These are phyloP conservation scores for Xestoiulus laeticollis DNA, from an alignment of 2,888 invertebrate species.

Conservation along the genomic window DNA sequence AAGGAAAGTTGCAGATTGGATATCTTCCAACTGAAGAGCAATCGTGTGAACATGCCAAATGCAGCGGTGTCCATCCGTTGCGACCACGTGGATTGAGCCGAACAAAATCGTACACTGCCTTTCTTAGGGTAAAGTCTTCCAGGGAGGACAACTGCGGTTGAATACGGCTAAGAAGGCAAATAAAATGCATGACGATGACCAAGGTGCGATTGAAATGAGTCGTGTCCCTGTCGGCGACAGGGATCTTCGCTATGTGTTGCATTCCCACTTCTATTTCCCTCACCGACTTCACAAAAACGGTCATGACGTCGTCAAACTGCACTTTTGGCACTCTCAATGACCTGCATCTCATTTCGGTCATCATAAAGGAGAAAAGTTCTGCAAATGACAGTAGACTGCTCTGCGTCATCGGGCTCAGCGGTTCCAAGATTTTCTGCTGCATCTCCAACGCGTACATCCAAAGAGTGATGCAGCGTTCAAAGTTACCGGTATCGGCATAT, in stretches of 20 bases:
- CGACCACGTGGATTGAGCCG: constrained; percentile 71
- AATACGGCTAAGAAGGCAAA: constrained; percentile 76
- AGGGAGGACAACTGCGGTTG: constrained; percentile 62
- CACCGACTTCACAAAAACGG: constrained; percentile 83
- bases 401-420: constrained; percentile 93
- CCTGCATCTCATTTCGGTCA: constrained; percentile 72
- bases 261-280: constrained; percentile 64
- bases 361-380: constrained; percentile 93
- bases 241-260: constrained; percentile 60
- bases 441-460: constrained; percentile 98
- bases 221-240: constrained; percentile 76
- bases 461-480: constrained; percentile 85
- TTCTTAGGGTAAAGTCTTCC: constrained; percentile 70
- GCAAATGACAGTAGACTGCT: constrained; percentile 93
- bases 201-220: constrained; percentile 84
- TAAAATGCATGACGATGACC: constrained; percentile 85
- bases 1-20: constrained; percentile 77
- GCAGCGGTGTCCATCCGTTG: constrained; percentile 67
- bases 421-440: constrained; percentile 92
- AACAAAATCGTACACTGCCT: constrained; percentile 79
- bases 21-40: constrained; percentile 74
- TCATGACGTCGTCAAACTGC: constrained; percentile 81
- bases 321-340: constrained; percentile 75
- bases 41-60: constrained; percentile 85
- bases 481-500: constrained; percentile 94